phyloP scores from a whole-genome alignment of 37 sponge, comb jelly and placozoan genomes.

The Aplysina aerophoba region DNA sequence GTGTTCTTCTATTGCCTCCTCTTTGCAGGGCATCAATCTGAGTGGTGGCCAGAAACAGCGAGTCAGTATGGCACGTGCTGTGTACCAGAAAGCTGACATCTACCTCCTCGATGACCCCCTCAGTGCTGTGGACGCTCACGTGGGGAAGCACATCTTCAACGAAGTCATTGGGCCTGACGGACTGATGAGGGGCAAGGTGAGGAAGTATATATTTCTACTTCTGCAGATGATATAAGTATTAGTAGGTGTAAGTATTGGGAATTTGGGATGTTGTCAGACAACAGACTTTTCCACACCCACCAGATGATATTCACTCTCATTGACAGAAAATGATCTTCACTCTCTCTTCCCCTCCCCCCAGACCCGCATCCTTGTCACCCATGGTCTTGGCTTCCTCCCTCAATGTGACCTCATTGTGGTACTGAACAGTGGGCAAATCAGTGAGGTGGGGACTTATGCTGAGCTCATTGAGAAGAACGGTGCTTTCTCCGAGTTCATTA shows the following conservation, averaged over 20 bases:
- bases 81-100: constrained; percentile 90
- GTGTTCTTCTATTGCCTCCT: too few species aligned
- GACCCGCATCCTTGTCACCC: constrained; percentile 90
- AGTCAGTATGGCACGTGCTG: constrained; percentile 91
- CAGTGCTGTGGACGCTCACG: constrained; percentile 97
- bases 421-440: constrained; percentile 75
- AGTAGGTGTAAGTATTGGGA: too few species aligned
- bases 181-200: constrained; percentile 56
- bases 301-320: too few species aligned
- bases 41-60: constrained; percentile 99
- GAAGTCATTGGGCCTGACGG: constrained; percentile 81
- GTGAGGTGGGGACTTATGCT: constrained; percentile 78
- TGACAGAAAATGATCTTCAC: too few species aligned
- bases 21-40: constrained; percentile 93
- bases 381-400: constrained; percentile 83
- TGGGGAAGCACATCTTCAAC: constrained; percentile 76
- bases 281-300: too few species aligned
- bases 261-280: too few species aligned
- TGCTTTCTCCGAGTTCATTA: constrained; percentile 80
- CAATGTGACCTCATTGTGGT: constrained; percentile 89
- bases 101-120: constrained; percentile 95
- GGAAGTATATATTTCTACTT: neutral
- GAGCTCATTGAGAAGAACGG: constrained; percentile 75
- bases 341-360: constrained; percentile 7
- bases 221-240: too few species aligned